phyloP scores from a whole-genome alignment of 2,888 invertebrate genomes.

The Andrena flavipes region DNA sequence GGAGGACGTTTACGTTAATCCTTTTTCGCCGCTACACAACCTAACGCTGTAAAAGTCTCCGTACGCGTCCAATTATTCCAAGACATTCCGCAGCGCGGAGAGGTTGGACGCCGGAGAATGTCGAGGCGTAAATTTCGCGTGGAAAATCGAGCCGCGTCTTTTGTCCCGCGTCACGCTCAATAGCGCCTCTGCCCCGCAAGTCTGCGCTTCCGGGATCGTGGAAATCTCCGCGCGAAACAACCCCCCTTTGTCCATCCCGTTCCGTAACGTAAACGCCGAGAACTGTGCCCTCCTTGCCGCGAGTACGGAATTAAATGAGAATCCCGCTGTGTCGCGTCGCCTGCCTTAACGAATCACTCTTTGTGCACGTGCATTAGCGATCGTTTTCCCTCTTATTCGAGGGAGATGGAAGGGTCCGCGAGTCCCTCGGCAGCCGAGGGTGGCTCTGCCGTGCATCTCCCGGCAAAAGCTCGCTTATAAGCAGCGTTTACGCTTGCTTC shows the following conservation, averaged over 20 bases:
- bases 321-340: constrained; percentile 35
- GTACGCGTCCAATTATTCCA: not conserved
- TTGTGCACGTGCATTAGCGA: constrained; percentile 59
- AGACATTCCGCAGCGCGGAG: not conserved
- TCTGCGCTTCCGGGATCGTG: constrained; percentile 11
- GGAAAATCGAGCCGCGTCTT: not conserved
- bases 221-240: constrained; percentile 28
- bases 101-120: not conserved
- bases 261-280: constrained; percentile 39
- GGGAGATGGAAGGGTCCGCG: constrained; percentile 32
- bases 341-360: constrained; percentile 52
- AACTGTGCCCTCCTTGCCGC: constrained; percentile 16
- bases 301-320: constrained; percentile 57
- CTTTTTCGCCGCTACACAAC: not conserved
- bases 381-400: constrained; percentile 43
- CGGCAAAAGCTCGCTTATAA: constrained; percentile 31
- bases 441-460: constrained; percentile 16
- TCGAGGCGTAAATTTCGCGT: not conserved
- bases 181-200: not conserved
- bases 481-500: constrained; percentile 23
- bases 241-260: constrained; percentile 29
- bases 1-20: not conserved
- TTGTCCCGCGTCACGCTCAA: not conserved
- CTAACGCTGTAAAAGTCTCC: not conserved
- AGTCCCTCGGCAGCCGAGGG: constrained; percentile 7